Percentiles rank a stretch among this genome's conserved stretches.
Evolutionary conservation across 30 jellyfish, hydroid and myxozoan species (phyloP).

Genomic region (Rhopilema esculentum): DNA sequence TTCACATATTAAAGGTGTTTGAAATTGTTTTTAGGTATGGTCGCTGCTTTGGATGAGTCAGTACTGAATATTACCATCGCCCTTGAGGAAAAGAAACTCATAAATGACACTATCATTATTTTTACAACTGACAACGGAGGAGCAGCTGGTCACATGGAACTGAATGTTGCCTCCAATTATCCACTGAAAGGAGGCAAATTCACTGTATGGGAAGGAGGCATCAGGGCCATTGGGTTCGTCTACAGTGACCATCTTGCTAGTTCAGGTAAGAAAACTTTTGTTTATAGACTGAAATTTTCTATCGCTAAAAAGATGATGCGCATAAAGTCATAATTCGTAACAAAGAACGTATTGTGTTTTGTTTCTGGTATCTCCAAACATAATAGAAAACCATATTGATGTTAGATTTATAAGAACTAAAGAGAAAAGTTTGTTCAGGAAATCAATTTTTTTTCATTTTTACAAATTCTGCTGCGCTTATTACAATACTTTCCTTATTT

Average conservation of each 20-base stretch:
- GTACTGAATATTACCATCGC: slow-evolving; percentile 91
- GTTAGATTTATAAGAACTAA: too few species aligned
- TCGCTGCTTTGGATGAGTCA: slow-evolving; percentile 93
- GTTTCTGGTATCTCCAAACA: too few species aligned
- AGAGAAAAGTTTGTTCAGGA: too few species aligned
- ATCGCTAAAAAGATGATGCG: too few species aligned
- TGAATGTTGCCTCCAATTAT: slow-evolving; percentile 89
- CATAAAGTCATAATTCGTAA: too few species aligned
- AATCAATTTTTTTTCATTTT: too few species aligned
- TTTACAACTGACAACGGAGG: slow-evolving; percentile 95
- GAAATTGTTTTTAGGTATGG: slow-evolving; percentile 77
- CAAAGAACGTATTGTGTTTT: too few species aligned
- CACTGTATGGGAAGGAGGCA: slow-evolving; percentile 99
- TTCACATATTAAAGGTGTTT: too few species aligned
- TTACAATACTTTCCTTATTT: too few species aligned
- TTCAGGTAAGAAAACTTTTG: slow-evolving; percentile 70
- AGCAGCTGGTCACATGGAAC: slow-evolving; percentile 97
- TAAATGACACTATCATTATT: slow-evolving; percentile 76
- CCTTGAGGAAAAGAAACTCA: slow-evolving; percentile 63
- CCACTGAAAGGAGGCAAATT: slow-evolving; percentile 98
- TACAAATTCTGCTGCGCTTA: too few species aligned
- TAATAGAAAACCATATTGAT: too few species aligned
- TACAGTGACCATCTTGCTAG: slow-evolving; percentile 68
- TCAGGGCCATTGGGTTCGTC: slow-evolving; percentile 92
- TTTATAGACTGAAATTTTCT: not conserved